Evolutionary conservation across 2,113 vertebrate species (phyloP).

Genomic region (Eptesicus fuscus): DNA sequence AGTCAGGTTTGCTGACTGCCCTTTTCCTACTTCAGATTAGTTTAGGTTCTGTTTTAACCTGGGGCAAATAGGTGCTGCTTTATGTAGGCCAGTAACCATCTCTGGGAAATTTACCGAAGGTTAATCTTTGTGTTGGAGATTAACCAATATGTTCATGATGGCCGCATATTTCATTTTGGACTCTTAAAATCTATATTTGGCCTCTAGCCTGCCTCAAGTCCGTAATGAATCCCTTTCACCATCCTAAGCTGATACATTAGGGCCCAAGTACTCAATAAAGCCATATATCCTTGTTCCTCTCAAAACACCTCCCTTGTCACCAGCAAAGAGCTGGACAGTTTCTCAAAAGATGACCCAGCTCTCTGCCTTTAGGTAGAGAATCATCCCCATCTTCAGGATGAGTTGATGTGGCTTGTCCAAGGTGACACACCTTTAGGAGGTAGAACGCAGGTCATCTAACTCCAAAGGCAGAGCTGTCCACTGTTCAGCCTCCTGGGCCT

Average conservation of each 20-base stretch:
- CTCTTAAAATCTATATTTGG: not conserved
- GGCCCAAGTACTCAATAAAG: not conserved
- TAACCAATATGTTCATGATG: not conserved
- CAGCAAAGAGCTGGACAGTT: not conserved
- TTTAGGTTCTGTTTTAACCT: constrained; percentile 28
- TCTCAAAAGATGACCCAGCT: not conserved
- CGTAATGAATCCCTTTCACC: not conserved
- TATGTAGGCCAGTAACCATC: not conserved
- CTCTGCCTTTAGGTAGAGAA: not conserved
- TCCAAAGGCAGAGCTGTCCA: not conserved
- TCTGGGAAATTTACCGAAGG: not conserved
- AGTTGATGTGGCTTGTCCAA: not conserved
- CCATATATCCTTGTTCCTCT: not conserved
- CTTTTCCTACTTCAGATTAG: not conserved
- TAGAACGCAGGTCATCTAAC: not conserved
- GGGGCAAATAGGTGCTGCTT: not conserved
- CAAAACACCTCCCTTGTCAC: not conserved
- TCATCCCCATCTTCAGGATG: not conserved
- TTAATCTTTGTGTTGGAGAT: not conserved
- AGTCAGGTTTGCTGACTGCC: not conserved
- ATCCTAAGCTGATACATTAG: not conserved
- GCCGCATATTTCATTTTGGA: too few relatives aligned
- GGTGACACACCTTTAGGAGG: not conserved
- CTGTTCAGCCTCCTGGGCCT: not conserved
- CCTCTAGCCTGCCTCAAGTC: not conserved